These are phyloP conservation scores for Bambusicola thoracicus DNA, from an alignment of 2,113 vertebrate genomes.

Conservation along the genomic window DNA sequence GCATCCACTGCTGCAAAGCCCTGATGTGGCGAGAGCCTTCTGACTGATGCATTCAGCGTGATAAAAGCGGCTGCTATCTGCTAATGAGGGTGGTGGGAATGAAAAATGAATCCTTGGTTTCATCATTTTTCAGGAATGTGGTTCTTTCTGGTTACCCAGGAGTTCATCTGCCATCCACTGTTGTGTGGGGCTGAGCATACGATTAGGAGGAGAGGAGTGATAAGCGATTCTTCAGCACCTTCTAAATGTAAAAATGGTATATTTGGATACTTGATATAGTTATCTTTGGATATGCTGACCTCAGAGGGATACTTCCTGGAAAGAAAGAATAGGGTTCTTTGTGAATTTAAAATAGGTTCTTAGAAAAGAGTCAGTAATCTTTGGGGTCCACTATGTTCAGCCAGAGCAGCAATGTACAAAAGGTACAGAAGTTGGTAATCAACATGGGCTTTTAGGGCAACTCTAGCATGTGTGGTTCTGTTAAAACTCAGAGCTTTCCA, in stretches of 20 bases:
- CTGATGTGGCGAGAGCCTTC: background rate
- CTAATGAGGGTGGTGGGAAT: slow-evolving; percentile 11
- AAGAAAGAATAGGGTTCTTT: background rate
- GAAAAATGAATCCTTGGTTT: slow-evolving; percentile 44
- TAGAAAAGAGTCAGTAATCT: background rate
- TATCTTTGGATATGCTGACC: background rate
- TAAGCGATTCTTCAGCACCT: rapidly evolving
- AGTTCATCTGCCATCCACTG: background rate
- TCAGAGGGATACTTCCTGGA: background rate
- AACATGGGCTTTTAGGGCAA: background rate
- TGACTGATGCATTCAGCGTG: background rate
- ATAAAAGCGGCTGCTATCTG: slow-evolving; percentile 40
- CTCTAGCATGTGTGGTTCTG: background rate
- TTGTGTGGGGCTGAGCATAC: background rate
- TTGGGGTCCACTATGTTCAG: background rate
- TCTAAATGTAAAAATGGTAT: background rate
- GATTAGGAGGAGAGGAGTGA: background rate
- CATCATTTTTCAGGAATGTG: slow-evolving; percentile 53
- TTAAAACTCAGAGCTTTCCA: background rate
- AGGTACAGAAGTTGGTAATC: background rate
- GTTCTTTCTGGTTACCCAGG: slow-evolving; percentile 31
- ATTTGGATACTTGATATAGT: rapidly evolving
- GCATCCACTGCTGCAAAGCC: background rate
- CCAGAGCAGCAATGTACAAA: background rate
- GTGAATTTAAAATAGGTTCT: background rate